Percentiles rank a stretch among this genome's conserved stretches.
phyloP scores from a whole-genome alignment of 2,888 invertebrate species.

The Xanthia togata region DNA sequence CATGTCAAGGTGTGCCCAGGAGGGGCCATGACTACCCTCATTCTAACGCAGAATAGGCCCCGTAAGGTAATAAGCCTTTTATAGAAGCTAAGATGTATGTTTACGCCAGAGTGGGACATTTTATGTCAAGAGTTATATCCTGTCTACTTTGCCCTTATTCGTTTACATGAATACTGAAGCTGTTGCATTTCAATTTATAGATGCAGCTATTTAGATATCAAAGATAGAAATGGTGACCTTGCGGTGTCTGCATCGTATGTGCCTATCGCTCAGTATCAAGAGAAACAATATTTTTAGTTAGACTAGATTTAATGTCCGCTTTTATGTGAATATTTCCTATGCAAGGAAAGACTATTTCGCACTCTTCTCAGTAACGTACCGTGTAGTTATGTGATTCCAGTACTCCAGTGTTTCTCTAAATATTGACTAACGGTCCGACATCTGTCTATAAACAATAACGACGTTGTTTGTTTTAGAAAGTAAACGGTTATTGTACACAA shows the following conservation, averaged over 20 bases:
- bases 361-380: not conserved
- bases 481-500: constrained; percentile 34
- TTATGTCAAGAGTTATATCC: constrained; percentile 23
- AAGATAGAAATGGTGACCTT: constrained; percentile 6
- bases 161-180: constrained; percentile 33
- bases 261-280: not conserved
- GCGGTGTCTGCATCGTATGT: not conserved
- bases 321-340: not conserved
- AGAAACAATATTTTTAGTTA: not conserved
- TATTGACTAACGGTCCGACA: constrained; percentile 14
- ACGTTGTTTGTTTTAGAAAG: constrained; percentile 47
- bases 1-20: constrained; percentile 46
- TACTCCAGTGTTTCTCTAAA: constrained; percentile 14
- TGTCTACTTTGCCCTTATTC: constrained; percentile 15
- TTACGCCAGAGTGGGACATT: constrained; percentile 21
- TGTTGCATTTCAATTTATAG: constrained; percentile 11
- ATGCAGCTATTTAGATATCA: not conserved
- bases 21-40: constrained; percentile 27
- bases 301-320: not conserved
- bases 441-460: constrained; percentile 27
- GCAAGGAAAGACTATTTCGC: not conserved
- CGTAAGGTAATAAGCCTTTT: constrained; percentile 56
- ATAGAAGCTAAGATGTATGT: constrained; percentile 32
- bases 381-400: not conserved
- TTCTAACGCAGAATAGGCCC: constrained; percentile 51